phyloP scores from a whole-genome alignment of 2,888 invertebrate species.

The Tethea ocularis region DNA sequence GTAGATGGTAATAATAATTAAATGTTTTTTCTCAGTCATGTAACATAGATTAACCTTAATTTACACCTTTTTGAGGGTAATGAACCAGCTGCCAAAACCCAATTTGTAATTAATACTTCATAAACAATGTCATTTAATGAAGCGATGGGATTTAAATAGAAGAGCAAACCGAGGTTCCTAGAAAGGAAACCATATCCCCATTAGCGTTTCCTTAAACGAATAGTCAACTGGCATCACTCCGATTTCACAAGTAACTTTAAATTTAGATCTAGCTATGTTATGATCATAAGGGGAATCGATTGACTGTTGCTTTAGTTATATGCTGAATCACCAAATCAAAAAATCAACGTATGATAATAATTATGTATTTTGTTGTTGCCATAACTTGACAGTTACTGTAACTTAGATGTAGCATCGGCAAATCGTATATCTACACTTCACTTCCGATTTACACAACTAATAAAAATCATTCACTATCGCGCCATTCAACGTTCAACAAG shows the following conservation, averaged over 20 bases:
- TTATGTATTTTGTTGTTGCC: too few relatives aligned
- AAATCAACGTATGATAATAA: too few relatives aligned
- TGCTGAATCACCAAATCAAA: neutral
- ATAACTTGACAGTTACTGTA: too few relatives aligned
- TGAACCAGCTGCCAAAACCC: neutral
- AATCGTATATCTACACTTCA: too few relatives aligned
- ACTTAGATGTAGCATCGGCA: too few relatives aligned
- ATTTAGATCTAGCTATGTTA: neutral
- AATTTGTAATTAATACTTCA: neutral
- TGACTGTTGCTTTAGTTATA: neutral
- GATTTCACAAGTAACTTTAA: conserved; percentile 30
- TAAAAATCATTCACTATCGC: too few relatives aligned
- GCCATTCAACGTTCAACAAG: too few relatives aligned
- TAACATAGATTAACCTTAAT: neutral
- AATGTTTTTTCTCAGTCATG: neutral
- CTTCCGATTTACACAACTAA: too few relatives aligned
- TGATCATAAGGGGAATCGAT: neutral
- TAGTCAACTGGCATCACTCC: conserved; percentile 53
- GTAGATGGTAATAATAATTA: neutral
- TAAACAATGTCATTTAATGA: conserved; percentile 7
- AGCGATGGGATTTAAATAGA: conserved; percentile 5
- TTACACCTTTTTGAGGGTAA: neutral
- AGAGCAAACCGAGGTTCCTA: conserved; percentile 32
- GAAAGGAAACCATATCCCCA: conserved; percentile 60
- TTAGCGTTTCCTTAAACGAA: conserved; percentile 55